Evolutionary conservation across 2,888 invertebrate genomes (phyloP).

Genomic region (Napeogenes sylphis): DNA sequence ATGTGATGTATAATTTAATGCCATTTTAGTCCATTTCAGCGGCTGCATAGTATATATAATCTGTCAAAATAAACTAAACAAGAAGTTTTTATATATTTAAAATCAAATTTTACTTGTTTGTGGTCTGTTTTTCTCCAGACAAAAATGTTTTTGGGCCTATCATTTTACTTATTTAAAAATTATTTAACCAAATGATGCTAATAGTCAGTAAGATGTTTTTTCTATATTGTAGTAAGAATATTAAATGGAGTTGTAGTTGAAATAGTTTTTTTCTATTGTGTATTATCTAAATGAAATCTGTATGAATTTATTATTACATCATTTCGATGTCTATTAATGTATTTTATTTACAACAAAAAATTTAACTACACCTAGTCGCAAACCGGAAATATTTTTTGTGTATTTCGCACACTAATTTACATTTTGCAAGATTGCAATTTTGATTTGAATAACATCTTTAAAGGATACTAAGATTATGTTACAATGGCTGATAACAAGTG

Average conservation of each 20-base stretch:
- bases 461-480: too few species aligned
- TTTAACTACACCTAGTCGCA: neutral
- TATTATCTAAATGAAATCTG: conserved; percentile 68
- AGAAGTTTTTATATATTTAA: too few species aligned
- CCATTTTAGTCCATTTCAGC: conserved; percentile 60
- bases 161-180: conserved; percentile 65
- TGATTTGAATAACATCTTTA: too few species aligned
- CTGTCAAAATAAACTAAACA: neutral
- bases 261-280: conserved; percentile 67
- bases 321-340: conserved; percentile 58
- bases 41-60: neutral
- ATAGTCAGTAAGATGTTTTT: conserved; percentile 68
- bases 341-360: conserved; percentile 27
- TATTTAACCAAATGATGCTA: conserved; percentile 76
- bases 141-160: conserved; percentile 29
- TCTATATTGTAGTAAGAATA: conserved; percentile 50
- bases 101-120: too few species aligned
- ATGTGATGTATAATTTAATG: conserved; percentile 74
- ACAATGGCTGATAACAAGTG: too few species aligned
- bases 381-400: too few species aligned
- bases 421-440: too few species aligned
- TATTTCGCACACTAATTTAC: too few species aligned
- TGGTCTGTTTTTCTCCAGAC: too few species aligned
- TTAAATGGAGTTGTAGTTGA: conserved; percentile 59
- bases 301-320: conserved; percentile 74